phyloP scores from a whole-genome alignment of 2,113 vertebrate genomes.

The Lates calcarifer region DNA sequence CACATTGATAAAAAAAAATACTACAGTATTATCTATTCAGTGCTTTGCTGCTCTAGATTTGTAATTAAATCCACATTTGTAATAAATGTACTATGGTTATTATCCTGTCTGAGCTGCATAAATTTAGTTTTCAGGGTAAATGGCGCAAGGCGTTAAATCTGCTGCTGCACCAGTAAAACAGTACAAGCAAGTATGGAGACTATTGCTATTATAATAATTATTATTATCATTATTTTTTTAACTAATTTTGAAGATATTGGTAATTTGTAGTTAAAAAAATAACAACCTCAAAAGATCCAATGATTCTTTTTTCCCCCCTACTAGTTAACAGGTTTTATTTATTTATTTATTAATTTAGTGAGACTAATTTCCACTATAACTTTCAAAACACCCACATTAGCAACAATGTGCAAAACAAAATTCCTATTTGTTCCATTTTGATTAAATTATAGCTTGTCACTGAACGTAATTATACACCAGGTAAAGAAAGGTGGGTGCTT shows the following conservation, averaged over 20 bases:
- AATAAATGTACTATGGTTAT: constrained; percentile 45
- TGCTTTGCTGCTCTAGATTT: constrained; percentile 33
- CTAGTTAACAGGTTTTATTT: not conserved
- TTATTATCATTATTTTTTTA: too few species aligned
- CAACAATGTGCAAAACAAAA: not conserved
- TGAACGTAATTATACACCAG: constrained; percentile 5
- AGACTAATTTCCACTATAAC: constrained; percentile 23
- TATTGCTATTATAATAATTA: constrained; percentile 4
- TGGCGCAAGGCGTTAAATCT: constrained; percentile 29
- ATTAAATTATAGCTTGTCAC: constrained; percentile 31
- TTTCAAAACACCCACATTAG: constrained; percentile 3
- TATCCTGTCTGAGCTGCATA: constrained; percentile 43
- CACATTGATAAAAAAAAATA: constrained; percentile 26
- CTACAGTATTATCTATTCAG: constrained; percentile 9
- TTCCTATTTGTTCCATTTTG: constrained; percentile 27
- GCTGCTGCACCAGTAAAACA: constrained; percentile 15
- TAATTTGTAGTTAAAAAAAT: constrained; percentile 8
- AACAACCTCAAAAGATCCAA: constrained; percentile 7
- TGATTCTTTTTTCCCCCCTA: not conserved
- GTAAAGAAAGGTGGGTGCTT: not conserved
- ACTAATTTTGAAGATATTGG: constrained; percentile 29
- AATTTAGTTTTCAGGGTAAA: constrained; percentile 40
- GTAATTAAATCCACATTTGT: constrained; percentile 63
- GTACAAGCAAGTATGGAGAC: not conserved
- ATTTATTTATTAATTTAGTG: not conserved